Evolutionary conservation across 2,888 invertebrate species (phyloP).

Genomic region (Pyralis farinalis): DNA sequence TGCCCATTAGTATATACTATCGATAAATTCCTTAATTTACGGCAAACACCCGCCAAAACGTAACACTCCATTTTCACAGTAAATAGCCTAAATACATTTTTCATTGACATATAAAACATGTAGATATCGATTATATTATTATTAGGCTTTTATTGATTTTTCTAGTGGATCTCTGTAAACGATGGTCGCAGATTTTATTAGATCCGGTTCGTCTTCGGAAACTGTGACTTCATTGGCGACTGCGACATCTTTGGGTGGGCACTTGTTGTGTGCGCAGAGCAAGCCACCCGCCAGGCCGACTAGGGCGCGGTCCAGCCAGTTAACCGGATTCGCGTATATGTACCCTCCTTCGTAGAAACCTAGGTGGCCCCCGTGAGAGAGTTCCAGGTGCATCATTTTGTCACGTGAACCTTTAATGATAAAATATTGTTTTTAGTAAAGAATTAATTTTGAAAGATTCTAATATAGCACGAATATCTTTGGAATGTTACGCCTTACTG

Average conservation of each 20-base stretch:
- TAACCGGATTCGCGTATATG: constrained; percentile 92
- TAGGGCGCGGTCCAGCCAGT: constrained; percentile 95
- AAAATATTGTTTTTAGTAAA: constrained; percentile 3
- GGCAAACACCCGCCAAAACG: not conserved
- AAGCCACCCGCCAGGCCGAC: constrained; percentile 90
- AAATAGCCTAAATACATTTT: not conserved
- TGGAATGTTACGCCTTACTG: too few species aligned
- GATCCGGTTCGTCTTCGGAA: constrained; percentile 60
- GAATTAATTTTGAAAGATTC: too few species aligned
- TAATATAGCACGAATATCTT: too few species aligned
- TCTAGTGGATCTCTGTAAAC: constrained; percentile 65
- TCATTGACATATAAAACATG: too few species aligned
- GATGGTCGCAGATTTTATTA: constrained; percentile 64
- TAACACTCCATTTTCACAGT: not conserved
- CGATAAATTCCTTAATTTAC: too few species aligned
- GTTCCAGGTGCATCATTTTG: constrained; percentile 87
- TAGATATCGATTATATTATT: too few species aligned
- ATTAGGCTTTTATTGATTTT: constrained; percentile 23
- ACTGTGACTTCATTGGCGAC: constrained; percentile 19
- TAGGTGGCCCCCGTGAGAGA: constrained; percentile 96
- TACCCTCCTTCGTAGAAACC: constrained; percentile 96
- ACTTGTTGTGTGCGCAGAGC: constrained; percentile 81
- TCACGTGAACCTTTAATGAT: constrained; percentile 81
- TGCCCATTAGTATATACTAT: too few species aligned
- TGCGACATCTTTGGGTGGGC: constrained; percentile 41